phyloP scores from a whole-genome alignment of 2,797 vertebrate genomes.

The Gallinago stenura region DNA sequence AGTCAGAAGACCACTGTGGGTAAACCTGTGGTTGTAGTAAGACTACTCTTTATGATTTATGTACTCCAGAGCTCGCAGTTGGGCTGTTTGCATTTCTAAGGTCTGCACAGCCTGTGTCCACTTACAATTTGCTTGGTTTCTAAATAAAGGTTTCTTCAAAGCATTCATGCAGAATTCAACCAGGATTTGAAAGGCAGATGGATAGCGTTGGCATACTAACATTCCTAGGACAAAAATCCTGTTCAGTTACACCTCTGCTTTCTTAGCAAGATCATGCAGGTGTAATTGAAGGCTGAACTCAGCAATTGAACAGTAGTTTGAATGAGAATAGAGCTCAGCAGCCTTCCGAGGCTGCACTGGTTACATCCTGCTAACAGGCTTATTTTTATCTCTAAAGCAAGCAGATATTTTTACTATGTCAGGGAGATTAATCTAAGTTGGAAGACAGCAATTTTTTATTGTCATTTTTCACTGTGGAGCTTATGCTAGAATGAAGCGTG shows the following conservation, averaged over 20 bases:
- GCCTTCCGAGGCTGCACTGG: neutral
- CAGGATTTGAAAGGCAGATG: constrained; percentile 16
- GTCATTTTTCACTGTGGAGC: constrained; percentile 10
- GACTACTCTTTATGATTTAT: neutral
- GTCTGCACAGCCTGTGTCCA: neutral
- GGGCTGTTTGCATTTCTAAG: neutral
- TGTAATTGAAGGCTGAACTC: constrained; percentile 39
- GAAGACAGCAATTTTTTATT: constrained; percentile 27
- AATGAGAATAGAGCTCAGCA: constrained; percentile 39
- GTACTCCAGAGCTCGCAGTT: neutral
- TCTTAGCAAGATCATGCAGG: constrained; percentile 1
- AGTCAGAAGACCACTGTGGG: neutral
- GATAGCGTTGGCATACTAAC: neutral
- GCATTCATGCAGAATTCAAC: neutral
- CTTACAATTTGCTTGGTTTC: neutral
- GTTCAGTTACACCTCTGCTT: neutral
- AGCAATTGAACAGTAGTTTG: neutral
- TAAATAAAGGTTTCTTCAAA: constrained; percentile 11
- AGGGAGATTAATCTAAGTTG: constrained; percentile 24
- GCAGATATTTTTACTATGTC: neutral
- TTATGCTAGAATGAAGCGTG: neutral
- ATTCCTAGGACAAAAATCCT: neutral
- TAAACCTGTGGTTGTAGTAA: neutral
- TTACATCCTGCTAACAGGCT: constrained; percentile 29
- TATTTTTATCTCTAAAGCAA: constrained; percentile 45